Evolutionary conservation across 2,888 invertebrate species (phyloP), one percentile per base, ranked within the genome.

Genomic region (Lepidocyrtoides sp.): DNA sequence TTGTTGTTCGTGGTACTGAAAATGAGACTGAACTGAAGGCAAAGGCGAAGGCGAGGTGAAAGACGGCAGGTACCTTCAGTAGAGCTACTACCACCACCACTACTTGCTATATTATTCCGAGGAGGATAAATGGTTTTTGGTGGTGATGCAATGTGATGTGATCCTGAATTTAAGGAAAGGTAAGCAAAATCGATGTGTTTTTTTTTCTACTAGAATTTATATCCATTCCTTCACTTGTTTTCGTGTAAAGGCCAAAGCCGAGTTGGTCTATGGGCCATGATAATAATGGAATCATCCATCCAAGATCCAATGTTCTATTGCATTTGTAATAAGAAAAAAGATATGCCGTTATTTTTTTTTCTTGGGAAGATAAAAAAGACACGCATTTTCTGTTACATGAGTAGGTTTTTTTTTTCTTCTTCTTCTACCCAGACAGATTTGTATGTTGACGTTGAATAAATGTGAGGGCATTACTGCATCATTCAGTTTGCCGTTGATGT

Each of bases 141-240:
- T 69, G 41, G 17, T 14, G 17, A 57, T 17, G n/a, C n/a, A 17
- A 32, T 66, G 66, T 32, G 66, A 32, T 14, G 32, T n/a, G 26
- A 66, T 66, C 66, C 66, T 32, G 32, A 66, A 66, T n/a, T 41
- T 72, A 20, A 12, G 75, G 75, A 48, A 75, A 75, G 75, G 75
- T 75, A 75, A 75, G 75, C 75, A 75, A 75, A 75, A 75, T 41
- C 44, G 75, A 75, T 66, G 66, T 66, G n/a, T n/a, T n/a, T 32
- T 66, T 66, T 66, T n/a, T 32, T 66, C 60, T 3, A 12, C 57
- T n/a, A n/a, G 41, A 75, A 75, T 75, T 48, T 41, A 75, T 75
- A 75, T 75, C 23, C 44, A 12, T 29, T 17, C 44, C 29, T 23
- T 23, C 44, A 10, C 57, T 10, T 8, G 20, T 29, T 12, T 29